Evolutionary conservation across 2,888 invertebrate species (phyloP).

Genomic region (Dryobotodes eremita): DNA sequence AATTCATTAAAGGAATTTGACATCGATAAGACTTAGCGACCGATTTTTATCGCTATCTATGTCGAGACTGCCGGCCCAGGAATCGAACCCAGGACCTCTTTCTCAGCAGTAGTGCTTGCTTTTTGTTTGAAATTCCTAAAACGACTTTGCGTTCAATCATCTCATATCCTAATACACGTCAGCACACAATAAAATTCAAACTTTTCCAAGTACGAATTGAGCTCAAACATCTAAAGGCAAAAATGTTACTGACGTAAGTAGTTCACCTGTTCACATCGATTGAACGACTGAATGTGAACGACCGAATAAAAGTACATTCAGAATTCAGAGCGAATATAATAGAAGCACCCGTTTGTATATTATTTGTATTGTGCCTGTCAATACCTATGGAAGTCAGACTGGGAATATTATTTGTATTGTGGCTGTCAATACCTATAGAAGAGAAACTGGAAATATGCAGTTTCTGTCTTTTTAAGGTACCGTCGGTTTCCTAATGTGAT

Average conservation of each 20-base stretch:
- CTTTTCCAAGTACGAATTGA: slow-evolving; percentile 6
- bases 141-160: not conserved
- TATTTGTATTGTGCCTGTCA: slow-evolving; percentile 62
- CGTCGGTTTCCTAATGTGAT: slow-evolving; percentile 3
- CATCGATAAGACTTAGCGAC: too few relatives aligned
- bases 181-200: slow-evolving; percentile 3
- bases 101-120: too few relatives aligned
- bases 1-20: too few relatives aligned
- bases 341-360: slow-evolving; percentile 48
- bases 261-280: slow-evolving; percentile 32
- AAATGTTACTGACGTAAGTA: slow-evolving; percentile 37
- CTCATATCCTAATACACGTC: not conserved
- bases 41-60: too few relatives aligned
- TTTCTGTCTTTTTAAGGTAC: not conserved
- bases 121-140: too few relatives aligned
- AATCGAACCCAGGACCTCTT: too few relatives aligned
- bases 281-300: slow-evolving; percentile 39
- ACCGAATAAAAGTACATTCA: slow-evolving; percentile 33
- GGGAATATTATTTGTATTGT: slow-evolving; percentile 62
- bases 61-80: too few relatives aligned
- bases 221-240: slow-evolving; percentile 3
- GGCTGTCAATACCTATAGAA: slow-evolving; percentile 47
- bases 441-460: slow-evolving; percentile 36
- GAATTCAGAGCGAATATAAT: slow-evolving; percentile 55
- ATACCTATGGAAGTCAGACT: slow-evolving; percentile 34